Base-by-base conservation (phyloP, 2,888 invertebrate species). In the Amblyjoppa fuscipennis region DNA sequence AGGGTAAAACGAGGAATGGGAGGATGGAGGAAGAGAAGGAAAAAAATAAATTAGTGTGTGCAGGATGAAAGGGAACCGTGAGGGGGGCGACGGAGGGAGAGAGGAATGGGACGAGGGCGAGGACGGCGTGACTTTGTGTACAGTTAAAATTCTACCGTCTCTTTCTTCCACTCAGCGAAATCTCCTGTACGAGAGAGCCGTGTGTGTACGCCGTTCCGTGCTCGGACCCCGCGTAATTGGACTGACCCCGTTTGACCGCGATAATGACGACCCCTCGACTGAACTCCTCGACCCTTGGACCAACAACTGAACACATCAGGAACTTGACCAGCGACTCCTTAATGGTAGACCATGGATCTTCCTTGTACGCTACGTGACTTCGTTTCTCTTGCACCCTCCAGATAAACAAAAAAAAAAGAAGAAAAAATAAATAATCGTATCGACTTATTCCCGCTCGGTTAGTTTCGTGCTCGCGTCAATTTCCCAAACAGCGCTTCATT, bases 181-280 rank as follows among this genome's bases (percentile, higher is more conserved):
- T 73, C 41, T 73, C 41, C 41, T 76, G 34, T 41, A 70, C 45
- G 51, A 45, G 59, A 75, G 59, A 75, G 51, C 28, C n/a, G 74
- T 69, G 73, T 75, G 81, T 86, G 76, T 78, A 73, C 69, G 78
- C 61, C 56, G 80, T 80, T 85, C 56, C 74, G 78, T 56, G 74
- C 77, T 56, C 68, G 81, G 68, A 81, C 56, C 75, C 81, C 78
- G 80, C 82, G 90, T 92, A 93, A 93, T 92, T 92, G 91, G 89
- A 89, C 89, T 91, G 92, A 93, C 92, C 91, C 91, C 90, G 85
- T 92, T 92, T 91, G 91, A 93, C 93, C 92, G 90, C 90, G 90
- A 91, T 93, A 92, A 93, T 92, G 88, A 89, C 87, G 90, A 87
- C 88, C 89, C 90, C 87, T 87, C 84, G 86, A 77, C 80, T 87